These are phyloP conservation scores for Furcula furcula DNA, from an alignment of 2,888 invertebrate species.

Conservation along the genomic window DNA sequence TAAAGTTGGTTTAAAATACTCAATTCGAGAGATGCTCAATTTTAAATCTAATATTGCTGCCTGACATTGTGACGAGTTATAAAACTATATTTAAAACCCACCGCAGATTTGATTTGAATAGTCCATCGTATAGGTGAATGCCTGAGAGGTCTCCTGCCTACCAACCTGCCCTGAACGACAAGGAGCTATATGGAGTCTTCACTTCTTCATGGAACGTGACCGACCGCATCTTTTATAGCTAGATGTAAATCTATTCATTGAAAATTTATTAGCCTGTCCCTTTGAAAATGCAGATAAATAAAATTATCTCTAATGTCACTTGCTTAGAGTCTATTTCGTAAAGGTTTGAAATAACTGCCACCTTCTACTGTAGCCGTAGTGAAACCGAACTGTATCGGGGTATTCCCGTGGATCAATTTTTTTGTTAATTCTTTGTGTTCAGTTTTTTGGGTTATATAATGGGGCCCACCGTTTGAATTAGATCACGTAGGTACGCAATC, in stretches of 20 bases:
- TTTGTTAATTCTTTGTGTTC: conserved; percentile 45
- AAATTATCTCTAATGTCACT: conserved; percentile 14
- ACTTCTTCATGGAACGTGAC: too few species aligned
- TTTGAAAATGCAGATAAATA: conserved; percentile 6
- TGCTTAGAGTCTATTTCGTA: conserved; percentile 28
- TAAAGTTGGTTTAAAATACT: too few species aligned
- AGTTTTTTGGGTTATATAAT: conserved; percentile 20
- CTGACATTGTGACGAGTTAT: too few species aligned
- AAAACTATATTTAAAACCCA: background rate
- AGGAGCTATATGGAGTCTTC: too few species aligned
- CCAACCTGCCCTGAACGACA: too few species aligned
- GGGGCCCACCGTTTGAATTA: conserved; percentile 21
- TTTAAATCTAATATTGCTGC: too few species aligned
- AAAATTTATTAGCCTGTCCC: conserved; percentile 37
- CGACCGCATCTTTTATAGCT: conserved; percentile 51
- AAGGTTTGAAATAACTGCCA: background rate
- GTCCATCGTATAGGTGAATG: too few species aligned
- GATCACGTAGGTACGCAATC: conserved; percentile 36
- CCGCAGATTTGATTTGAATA: background rate
- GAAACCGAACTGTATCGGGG: conserved; percentile 38
- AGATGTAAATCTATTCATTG: conserved; percentile 47
- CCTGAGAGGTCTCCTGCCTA: too few species aligned
- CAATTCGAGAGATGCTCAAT: too few species aligned
- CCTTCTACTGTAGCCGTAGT: conserved; percentile 4
- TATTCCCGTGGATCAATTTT: conserved; percentile 49